Evolutionary conservation across 2,113 vertebrate genomes (phyloP).

Genomic region (Crocuta crocuta): DNA sequence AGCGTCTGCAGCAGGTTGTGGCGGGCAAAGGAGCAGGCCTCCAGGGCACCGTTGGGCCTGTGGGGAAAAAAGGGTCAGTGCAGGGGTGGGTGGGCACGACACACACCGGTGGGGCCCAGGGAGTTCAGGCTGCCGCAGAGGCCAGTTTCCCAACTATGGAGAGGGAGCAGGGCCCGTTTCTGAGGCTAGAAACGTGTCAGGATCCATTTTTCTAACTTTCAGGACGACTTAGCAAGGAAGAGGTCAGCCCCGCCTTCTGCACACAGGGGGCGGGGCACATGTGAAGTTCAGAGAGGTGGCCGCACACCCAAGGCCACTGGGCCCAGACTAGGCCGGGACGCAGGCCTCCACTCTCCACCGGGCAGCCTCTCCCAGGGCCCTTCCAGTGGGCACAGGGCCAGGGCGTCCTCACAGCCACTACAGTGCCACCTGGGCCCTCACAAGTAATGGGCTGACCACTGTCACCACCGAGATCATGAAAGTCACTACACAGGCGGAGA

Average conservation of each 20-base stretch:
- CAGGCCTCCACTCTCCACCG: background rate
- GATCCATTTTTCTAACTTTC: background rate
- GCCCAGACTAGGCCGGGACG: background rate
- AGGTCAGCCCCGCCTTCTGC: accelerated
- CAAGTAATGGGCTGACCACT: background rate
- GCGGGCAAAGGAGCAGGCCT: constrained; percentile 91
- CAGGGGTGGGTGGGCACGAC: accelerated
- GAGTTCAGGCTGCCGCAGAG: background rate
- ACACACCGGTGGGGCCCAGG: accelerated
- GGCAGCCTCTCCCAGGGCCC: background rate
- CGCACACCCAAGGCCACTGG: background rate
- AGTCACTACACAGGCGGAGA: background rate
- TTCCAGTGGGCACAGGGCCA: background rate
- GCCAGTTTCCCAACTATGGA: background rate
- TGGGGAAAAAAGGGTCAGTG: constrained; percentile 39
- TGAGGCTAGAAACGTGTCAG: background rate
- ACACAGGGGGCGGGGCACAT: accelerated
- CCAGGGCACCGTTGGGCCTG: constrained; percentile 92
- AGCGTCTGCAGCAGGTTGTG: constrained; percentile 92
- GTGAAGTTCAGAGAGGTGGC: background rate
- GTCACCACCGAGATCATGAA: background rate
- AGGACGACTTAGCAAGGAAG: too few relatives aligned
- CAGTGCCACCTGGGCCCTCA: background rate
- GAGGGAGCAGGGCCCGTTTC: background rate
- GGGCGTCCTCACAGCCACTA: background rate